Evolutionary conservation across 1,140 invertebrate genomes (phyloP), one percentile per base, ranked within the genome.

Genomic region (Polypedilum vanderplanki): DNA sequence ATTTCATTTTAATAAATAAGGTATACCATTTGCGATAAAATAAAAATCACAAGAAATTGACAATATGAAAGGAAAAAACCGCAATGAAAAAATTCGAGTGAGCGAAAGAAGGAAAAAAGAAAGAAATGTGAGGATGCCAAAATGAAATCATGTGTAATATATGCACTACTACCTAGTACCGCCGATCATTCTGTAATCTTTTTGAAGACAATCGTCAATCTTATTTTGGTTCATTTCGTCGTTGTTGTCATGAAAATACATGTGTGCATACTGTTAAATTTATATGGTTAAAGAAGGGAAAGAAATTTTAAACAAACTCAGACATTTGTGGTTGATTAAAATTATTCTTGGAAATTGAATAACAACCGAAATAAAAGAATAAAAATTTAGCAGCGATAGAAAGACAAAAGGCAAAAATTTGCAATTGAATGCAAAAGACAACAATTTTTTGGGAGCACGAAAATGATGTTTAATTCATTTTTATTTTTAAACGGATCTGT

Each of bases 401-500:
- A 12, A 57, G 46, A 57, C 46, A n/a, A 57, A 46, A 12, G 12
- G 46, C 12, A 57, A 15, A n/a, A 46, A 15, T n/a, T 12, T 12
- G n/a, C 46, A 57, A 57, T 57, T 57, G 46, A 57, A 57, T 57
- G 46, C 46, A 57, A 57, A 57, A 57, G n/a, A n/a, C n/a, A n/a
- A 57, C 10, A 15, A 57, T 57, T 70, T 70, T 22, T 70, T 70
- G 65, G 65, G 18, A 18, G 65, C 17, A 70, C 20, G 20, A 70
- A 67, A 70, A 70, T 70, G 65, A 70, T 18, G 24, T 33, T 33
- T 70, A 18, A 70, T 18, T 18, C 65, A 70, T 70, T 70, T 70
- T 70, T 70, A 70, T 70, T 70, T 18, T 20, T 70, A 70, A 70
- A 20, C 18, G 46, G 46, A 57, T 57, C 46, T 57, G 46, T 70